A percentile compares a stretch with the other conserved stretches of the same genome.
Conservation (phyloP, 2,888 invertebrate genomes). For the Dendrolimus pini region DNA sequence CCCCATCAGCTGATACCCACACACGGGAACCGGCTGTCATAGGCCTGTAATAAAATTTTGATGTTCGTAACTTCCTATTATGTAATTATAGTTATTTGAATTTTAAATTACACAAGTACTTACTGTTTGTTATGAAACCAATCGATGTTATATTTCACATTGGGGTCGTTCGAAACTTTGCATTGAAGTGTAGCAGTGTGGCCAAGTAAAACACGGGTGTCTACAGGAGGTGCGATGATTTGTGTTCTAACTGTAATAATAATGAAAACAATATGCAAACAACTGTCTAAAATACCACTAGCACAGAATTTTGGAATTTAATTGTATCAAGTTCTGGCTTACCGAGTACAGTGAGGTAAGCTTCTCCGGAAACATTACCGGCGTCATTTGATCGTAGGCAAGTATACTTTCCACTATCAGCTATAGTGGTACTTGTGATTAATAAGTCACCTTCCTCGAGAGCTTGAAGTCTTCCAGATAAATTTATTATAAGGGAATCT, state of each 20-base stretch:
- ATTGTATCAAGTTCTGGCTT: conserved; percentile 24
- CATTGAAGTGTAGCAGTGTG: conserved; percentile 96
- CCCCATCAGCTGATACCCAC: conserved; percentile 87
- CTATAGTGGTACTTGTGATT: conserved; percentile 88
- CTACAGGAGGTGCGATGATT: conserved; percentile 95
- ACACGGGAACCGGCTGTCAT: conserved; percentile 81
- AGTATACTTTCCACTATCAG: conserved; percentile 92
- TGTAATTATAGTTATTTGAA: no score
- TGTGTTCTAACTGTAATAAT: conserved; percentile 87
- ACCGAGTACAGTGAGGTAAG: conserved; percentile 90
- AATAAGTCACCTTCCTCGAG: conserved; percentile 92
- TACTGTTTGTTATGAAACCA: conserved; percentile 93
- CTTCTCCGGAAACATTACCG: conserved; percentile 89
- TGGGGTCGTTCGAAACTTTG: conserved; percentile 94
- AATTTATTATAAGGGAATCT: conserved; percentile 66
- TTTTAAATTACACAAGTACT: conserved; percentile 37
- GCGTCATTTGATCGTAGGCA: conserved; percentile 94
- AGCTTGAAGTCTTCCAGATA: conserved; percentile 87
- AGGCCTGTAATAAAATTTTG: conserved; percentile 32
- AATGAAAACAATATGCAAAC: neutral
- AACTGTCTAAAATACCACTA: no score
- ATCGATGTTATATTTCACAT: conserved; percentile 89
- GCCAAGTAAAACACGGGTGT: conserved; percentile 93
- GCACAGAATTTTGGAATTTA: no score
- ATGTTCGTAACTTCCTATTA: no score